Percentiles rank a stretch among this genome's conserved stretches.
These are phyloP conservation scores for Pelobates fuscus DNA, from an alignment of 2,113 vertebrate species.

Conservation along the genomic window DNA sequence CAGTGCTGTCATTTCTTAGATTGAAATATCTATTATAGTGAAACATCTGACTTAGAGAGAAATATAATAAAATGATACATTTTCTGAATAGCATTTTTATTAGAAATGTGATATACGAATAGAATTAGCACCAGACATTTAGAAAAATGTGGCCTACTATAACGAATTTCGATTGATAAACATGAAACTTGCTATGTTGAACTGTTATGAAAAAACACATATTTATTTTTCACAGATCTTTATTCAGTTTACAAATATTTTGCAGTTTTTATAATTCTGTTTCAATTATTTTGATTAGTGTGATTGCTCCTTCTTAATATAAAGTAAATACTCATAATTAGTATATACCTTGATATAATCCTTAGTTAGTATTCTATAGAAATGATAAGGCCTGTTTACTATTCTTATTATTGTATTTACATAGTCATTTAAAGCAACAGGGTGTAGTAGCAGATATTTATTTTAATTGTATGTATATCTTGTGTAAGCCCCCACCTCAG, in stretches of 20 bases:
- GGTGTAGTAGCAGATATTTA: too few species aligned
- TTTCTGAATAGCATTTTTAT: constrained; percentile 56
- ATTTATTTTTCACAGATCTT: not conserved
- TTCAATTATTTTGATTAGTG: not conserved
- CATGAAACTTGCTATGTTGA: not conserved
- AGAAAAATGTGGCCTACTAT: not conserved
- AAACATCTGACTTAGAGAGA: constrained; percentile 60
- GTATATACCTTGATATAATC: not conserved
- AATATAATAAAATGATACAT: constrained; percentile 50
- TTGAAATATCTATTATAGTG: constrained; percentile 71
- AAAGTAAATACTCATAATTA: not conserved
- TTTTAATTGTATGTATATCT: too few species aligned
- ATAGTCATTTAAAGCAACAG: too few species aligned
- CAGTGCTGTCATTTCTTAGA: constrained; percentile 57
- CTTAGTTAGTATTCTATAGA: too few species aligned
- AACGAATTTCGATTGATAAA: not conserved
- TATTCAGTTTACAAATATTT: not conserved
- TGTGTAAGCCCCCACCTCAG: too few species aligned
- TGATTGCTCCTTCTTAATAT: not conserved
- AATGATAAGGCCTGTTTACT: too few species aligned
- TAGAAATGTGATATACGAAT: constrained; percentile 30
- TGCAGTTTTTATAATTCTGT: not conserved
- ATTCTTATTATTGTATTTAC: too few species aligned
- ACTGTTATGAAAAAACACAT: not conserved
- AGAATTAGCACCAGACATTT: constrained; percentile 27